phyloP scores from a whole-genome alignment of 2,888 invertebrate genomes.

The Diplazon laetatorius region DNA sequence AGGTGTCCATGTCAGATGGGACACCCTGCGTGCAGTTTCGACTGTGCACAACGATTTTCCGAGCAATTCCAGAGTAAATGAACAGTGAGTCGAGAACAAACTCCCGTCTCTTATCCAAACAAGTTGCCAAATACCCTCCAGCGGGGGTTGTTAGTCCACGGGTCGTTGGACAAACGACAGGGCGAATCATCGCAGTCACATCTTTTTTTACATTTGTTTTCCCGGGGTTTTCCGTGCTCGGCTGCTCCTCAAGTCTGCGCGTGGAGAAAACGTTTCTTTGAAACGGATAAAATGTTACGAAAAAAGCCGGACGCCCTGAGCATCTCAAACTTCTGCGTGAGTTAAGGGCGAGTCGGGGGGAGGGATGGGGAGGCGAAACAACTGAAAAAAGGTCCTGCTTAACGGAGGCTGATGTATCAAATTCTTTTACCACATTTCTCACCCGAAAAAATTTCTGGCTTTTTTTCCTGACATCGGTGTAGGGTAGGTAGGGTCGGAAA shows the following conservation, averaged over 20 bases:
- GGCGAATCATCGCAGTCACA: slow-evolving; percentile 63
- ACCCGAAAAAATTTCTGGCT: slow-evolving; percentile 1
- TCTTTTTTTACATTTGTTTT: slow-evolving; percentile 41
- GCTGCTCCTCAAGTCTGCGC: slow-evolving; percentile 35
- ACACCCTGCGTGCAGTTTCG: too few species aligned
- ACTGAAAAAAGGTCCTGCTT: slow-evolving; percentile 7
- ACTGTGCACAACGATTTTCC: not conserved
- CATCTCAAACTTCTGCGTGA: not conserved
- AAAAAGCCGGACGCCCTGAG: not conserved
- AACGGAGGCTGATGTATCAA: not conserved
- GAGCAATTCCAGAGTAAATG: slow-evolving; percentile 3
- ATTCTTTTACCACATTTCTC: slow-evolving; percentile 13
- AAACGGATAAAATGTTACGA: slow-evolving; percentile 20
- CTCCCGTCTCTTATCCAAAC: slow-evolving; percentile 18
- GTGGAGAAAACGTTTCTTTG: slow-evolving; percentile 32
- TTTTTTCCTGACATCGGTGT: not conserved
- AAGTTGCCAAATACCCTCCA: slow-evolving; percentile 23
- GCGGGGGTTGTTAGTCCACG: slow-evolving; percentile 63
- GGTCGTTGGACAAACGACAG: slow-evolving; percentile 64
- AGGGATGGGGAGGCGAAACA: too few species aligned
- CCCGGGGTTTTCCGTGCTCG: not conserved
- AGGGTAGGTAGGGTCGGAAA: not conserved
- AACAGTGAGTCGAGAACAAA: slow-evolving; percentile 52
- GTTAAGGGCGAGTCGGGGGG: not conserved
- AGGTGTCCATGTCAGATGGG: too few species aligned